Evolutionary conservation across 2,113 vertebrate species (phyloP).

Genomic region (Cacatua alba): DNA sequence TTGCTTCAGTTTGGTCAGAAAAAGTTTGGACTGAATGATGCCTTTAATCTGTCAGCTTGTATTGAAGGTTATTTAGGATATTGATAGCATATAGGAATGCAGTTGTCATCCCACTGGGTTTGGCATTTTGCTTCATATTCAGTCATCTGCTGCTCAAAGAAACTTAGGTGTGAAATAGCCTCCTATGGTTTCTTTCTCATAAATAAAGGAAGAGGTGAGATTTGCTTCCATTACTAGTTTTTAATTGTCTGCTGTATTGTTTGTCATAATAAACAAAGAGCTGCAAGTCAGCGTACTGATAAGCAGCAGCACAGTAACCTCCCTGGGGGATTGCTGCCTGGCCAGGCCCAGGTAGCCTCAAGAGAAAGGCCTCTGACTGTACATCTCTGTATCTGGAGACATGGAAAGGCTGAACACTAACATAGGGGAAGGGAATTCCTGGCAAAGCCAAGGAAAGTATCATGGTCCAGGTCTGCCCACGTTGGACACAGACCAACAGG

Average conservation of each 20-base stretch:
- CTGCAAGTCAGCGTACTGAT: background rate
- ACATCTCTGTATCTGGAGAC: too few relatives aligned
- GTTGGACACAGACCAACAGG: background rate
- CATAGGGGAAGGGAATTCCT: background rate
- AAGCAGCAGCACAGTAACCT: background rate
- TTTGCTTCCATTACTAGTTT: background rate
- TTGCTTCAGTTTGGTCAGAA: background rate
- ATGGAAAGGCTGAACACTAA: background rate
- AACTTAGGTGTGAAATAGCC: background rate
- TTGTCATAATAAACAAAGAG: background rate
- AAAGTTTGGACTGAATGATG: background rate
- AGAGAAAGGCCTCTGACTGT: background rate
- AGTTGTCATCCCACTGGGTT: background rate
- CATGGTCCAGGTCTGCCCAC: background rate
- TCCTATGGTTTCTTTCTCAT: accelerated
- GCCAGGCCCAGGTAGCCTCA: background rate
- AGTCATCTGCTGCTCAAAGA: background rate
- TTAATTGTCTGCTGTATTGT: background rate
- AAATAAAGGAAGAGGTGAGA: background rate
- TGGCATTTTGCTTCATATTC: background rate
- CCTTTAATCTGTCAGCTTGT: background rate
- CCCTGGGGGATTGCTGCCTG: background rate
- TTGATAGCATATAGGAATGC: background rate
- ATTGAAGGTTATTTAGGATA: background rate
- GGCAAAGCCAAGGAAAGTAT: background rate